These are phyloP conservation scores for Minunthozetes semirufus DNA, from an alignment of 2,888 invertebrate genomes.

Conservation along the genomic window DNA sequence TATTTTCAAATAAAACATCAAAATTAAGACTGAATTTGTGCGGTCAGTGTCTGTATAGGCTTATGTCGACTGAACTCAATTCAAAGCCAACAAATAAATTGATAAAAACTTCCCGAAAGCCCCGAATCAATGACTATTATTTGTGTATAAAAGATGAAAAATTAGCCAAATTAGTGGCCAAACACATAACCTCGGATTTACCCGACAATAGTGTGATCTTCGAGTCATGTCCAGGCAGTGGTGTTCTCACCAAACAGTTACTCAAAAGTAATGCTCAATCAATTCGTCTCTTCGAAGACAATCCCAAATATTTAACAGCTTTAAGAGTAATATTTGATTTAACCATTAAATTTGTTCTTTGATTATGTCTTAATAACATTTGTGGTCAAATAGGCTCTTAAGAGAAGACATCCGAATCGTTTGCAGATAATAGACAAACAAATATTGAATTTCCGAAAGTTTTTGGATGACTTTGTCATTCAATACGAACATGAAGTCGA, in stretches of 20 bases:
- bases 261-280: background rate
- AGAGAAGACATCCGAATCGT: background rate
- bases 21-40: too few relatives aligned
- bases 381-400: background rate
- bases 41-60: too few relatives aligned
- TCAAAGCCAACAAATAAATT: too few relatives aligned
- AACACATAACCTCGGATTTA: background rate
- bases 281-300: constrained; percentile 13
- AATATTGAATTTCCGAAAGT: background rate
- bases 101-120: too few relatives aligned
- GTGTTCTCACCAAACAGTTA: background rate
- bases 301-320: background rate
- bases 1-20: too few relatives aligned
- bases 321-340: background rate
- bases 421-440: constrained; percentile 14
- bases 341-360: background rate
- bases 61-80: background rate
- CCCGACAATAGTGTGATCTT: background rate
- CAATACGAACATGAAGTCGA: background rate
- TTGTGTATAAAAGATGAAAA: background rate
- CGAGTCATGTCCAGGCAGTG: background rate
- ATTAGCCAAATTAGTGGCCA: background rate
- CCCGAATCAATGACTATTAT: background rate
- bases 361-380: background rate
- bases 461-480: background rate